phyloP scores from a whole-genome alignment of 1,140 invertebrate species.

The Diachasma alloeum region DNA sequence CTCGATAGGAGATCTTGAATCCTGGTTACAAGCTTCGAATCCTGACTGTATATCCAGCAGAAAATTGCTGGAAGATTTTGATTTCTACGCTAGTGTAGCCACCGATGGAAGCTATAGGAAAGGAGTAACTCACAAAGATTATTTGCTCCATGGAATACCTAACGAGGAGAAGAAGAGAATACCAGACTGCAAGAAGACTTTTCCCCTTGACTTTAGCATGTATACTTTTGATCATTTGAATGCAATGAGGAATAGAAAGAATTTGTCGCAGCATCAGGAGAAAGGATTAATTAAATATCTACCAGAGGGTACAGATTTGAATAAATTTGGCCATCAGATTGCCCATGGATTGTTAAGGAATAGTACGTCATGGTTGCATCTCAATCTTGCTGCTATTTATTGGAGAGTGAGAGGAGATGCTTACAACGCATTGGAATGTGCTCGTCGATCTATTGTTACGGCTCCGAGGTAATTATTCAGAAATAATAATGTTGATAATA shows the following conservation, averaged over 20 bases:
- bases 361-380: slow-evolving; percentile 82
- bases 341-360: slow-evolving; percentile 74
- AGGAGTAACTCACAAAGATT: slow-evolving; percentile 57
- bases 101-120: slow-evolving; percentile 64
- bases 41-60: slow-evolving; percentile 74
- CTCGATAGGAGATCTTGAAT: slow-evolving; percentile 70
- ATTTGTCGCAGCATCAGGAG: slow-evolving; percentile 73
- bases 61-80: slow-evolving; percentile 70
- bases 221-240: slow-evolving; percentile 83
- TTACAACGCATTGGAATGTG: slow-evolving; percentile 82
- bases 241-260: slow-evolving; percentile 72
- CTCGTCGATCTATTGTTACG: slow-evolving; percentile 79
- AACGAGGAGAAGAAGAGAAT: slow-evolving; percentile 48
- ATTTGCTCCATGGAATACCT: slow-evolving; percentile 42
- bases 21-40: slow-evolving; percentile 72
- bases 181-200: slow-evolving; percentile 75
- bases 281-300: slow-evolving; percentile 71
- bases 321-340: slow-evolving; percentile 74
- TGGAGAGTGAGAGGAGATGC: slow-evolving; percentile 85
- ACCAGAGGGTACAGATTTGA: slow-evolving; percentile 70
- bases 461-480: slow-evolving; percentile 77
- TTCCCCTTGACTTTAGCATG: slow-evolving; percentile 78
- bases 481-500: slow-evolving; percentile 16
- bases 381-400: slow-evolving; percentile 85
- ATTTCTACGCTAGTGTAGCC: slow-evolving; percentile 74